Conservation (phyloP, 2,113 vertebrate genomes). For the Paratilapia polleni region DNA sequence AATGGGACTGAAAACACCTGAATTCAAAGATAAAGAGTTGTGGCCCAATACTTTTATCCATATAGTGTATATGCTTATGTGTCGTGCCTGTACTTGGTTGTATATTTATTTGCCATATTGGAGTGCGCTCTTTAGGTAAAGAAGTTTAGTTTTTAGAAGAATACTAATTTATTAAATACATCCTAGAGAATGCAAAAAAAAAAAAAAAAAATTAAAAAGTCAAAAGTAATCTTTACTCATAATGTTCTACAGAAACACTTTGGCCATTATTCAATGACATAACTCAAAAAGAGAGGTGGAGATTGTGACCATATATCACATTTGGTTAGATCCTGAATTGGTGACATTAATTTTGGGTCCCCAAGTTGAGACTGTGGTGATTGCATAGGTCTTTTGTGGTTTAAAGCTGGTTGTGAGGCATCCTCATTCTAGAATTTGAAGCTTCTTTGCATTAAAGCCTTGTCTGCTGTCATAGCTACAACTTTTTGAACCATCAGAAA, state of each 20-base stretch:
- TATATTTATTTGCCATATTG: neutral
- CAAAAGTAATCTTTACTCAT: neutral
- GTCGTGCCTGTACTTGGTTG: slow-evolving; percentile 8
- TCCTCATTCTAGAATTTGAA: neutral
- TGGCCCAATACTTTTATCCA: neutral
- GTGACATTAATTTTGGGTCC: neutral
- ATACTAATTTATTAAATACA: neutral
- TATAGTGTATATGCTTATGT: slow-evolving; percentile 32
- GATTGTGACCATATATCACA: too few relatives aligned
- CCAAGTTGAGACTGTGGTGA: neutral
- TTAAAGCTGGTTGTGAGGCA: neutral
- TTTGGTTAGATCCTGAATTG: neutral
- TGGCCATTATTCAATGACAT: neutral
- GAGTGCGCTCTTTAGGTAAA: neutral
- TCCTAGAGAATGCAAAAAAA: neutral
- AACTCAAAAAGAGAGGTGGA: too few relatives aligned
- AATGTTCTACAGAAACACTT: too few relatives aligned
- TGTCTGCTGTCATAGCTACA: neutral
- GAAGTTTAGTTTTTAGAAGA: neutral
- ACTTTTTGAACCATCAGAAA: neutral
- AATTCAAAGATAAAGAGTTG: neutral
- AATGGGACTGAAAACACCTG: neutral
- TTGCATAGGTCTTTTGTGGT: neutral
- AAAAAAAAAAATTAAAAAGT: too few relatives aligned
- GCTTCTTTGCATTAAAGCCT: neutral